These are phyloP conservation scores for Galaxias olidus DNA, from an alignment of 2,797 vertebrate species.

Conservation along the genomic window DNA sequence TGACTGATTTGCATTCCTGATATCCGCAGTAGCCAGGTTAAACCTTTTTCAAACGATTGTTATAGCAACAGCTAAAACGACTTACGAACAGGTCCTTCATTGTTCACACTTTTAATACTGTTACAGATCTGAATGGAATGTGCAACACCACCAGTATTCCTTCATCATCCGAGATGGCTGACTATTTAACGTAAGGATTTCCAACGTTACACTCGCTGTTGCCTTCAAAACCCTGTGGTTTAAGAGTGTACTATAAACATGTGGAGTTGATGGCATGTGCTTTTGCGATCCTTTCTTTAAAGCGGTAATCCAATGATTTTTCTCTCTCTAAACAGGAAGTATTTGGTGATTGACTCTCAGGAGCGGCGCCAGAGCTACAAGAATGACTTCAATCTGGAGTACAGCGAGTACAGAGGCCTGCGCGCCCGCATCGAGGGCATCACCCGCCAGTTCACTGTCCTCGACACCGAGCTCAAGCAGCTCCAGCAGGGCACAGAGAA, in stretches of 20 bases:
- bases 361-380: constrained; percentile 98
- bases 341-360: constrained; percentile 83
- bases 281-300: neutral
- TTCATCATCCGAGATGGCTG: constrained; percentile 85
- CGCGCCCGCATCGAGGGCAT: constrained; percentile 93
- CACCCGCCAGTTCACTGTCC: constrained; percentile 91
- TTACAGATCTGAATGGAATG: constrained; percentile 86
- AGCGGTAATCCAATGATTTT: neutral
- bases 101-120: no score
- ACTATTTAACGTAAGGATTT: constrained; percentile 94
- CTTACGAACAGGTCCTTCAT: no score
- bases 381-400: constrained; percentile 95
- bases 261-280: neutral
- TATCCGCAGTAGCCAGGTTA: no score
- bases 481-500: constrained; percentile 91
- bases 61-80: no score
- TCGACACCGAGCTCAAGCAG: constrained; percentile 92
- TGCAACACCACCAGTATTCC: constrained; percentile 85
- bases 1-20: no score
- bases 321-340: constrained; percentile 80
- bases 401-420: constrained; percentile 91
- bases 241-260: no score
- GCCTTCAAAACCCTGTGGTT: no score
- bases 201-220: neutral
- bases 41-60: no score